These are phyloP conservation scores for Strix uralensis DNA, from an alignment of 2,113 vertebrate genomes.

Conservation along the genomic window DNA sequence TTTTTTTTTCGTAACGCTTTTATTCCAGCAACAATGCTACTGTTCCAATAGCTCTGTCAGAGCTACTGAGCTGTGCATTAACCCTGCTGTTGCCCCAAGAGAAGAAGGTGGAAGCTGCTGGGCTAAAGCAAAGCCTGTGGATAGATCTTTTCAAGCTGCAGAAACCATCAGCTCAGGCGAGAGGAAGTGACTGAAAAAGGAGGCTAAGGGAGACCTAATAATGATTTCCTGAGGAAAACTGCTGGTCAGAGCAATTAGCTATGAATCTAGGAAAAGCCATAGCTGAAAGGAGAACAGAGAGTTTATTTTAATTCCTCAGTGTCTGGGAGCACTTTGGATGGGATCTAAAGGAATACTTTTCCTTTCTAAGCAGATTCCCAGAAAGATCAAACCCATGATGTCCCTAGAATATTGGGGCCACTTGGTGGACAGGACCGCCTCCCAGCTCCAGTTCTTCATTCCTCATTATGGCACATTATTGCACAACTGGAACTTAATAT, in stretches of 20 bases:
- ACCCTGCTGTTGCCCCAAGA: neutral
- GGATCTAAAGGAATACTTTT: neutral
- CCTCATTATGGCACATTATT: neutral
- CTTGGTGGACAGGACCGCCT: neutral
- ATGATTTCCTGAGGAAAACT: neutral
- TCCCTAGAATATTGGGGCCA: neutral
- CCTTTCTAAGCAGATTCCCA: neutral
- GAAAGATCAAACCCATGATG: neutral
- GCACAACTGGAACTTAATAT: neutral
- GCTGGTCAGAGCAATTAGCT: conserved; percentile 34
- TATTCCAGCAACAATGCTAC: neutral
- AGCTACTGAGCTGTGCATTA: neutral
- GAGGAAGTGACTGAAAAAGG: neutral
- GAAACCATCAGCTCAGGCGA: neutral
- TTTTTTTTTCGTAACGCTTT: neutral
- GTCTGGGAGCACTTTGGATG: neutral
- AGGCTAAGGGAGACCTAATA: neutral
- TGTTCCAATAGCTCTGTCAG: conserved; percentile 14
- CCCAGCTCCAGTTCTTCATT: neutral
- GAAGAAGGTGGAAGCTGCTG: neutral
- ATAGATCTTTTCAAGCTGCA: neutral
- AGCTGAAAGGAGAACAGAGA: neutral
- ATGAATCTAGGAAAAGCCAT: neutral
- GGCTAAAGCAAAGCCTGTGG: neutral
- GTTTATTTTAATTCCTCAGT: neutral